Conservation (phyloP, 2,113 vertebrate species). For the Triplophysa siluroides region DNA sequence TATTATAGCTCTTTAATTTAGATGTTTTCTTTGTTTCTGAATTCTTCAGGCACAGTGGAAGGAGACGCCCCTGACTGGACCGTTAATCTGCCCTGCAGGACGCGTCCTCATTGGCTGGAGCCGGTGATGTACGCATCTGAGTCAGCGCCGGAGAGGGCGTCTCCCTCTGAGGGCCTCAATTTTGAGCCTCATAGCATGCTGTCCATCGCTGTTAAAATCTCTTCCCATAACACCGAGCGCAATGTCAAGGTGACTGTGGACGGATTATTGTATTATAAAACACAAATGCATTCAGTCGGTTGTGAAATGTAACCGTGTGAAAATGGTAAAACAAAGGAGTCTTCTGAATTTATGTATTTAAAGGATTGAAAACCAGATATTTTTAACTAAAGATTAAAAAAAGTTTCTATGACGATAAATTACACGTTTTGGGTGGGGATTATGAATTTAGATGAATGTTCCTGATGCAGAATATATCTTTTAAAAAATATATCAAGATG, state of each 20-base stretch:
- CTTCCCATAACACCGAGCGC: conserved; percentile 86
- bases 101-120: conserved; percentile 91
- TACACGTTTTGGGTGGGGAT: too few relatives aligned
- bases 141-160: conserved; percentile 72
- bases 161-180: conserved; percentile 82
- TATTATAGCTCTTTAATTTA: too few relatives aligned
- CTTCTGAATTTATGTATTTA: too few relatives aligned
- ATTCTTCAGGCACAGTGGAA: conserved; percentile 63
- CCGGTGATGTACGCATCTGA: conserved; percentile 90
- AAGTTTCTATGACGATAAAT: too few relatives aligned
- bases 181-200: conserved; percentile 88
- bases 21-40: not conserved
- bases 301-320: too few relatives aligned
- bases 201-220: conserved; percentile 90
- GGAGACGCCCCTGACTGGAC: conserved; percentile 76
- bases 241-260: conserved; percentile 84
- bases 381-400: too few relatives aligned
- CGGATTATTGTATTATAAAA: not conserved
- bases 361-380: too few relatives aligned
- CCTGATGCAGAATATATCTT: too few relatives aligned
- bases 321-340: too few relatives aligned
- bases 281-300: too few relatives aligned
- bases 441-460: too few relatives aligned
- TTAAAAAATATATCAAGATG: too few relatives aligned
- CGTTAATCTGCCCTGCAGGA: conserved; percentile 82